phyloP scores from a whole-genome alignment of 2,888 invertebrate species.

The Entomobrya multifasciata region DNA sequence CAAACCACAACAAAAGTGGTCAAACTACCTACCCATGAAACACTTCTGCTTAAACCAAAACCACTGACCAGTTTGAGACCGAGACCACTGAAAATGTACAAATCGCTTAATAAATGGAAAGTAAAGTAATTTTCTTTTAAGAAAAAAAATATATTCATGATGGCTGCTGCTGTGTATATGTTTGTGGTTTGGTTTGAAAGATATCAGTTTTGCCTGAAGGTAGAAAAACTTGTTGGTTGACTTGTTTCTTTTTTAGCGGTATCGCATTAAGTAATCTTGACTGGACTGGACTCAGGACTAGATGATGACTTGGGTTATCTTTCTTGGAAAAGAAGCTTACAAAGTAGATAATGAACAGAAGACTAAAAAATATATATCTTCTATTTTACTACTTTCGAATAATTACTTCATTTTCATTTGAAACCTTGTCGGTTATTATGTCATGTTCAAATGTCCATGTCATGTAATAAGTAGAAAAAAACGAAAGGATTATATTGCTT shows the following conservation, averaged over 20 bases:
- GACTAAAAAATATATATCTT: too few relatives aligned
- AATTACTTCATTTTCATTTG: neutral
- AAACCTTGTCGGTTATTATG: too few relatives aligned
- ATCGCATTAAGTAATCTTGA: constrained; percentile 20
- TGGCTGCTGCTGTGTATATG: constrained; percentile 7
- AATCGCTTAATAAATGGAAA: neutral
- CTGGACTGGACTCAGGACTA: neutral
- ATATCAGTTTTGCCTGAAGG: neutral
- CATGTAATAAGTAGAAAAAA: neutral
- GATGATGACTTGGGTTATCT: neutral
- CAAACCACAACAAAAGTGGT: constrained; percentile 38
- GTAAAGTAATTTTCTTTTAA: too few relatives aligned
- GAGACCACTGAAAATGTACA: neutral
- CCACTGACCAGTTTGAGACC: constrained; percentile 14
- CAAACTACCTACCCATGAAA: neutral
- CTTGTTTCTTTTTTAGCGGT: neutral
- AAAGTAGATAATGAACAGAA: too few relatives aligned
- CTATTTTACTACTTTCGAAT: too few relatives aligned
- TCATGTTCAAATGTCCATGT: neutral
- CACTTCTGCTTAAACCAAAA: neutral
- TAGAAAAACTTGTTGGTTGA: neutral
- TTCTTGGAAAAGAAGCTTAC: neutral
- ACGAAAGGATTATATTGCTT: neutral
- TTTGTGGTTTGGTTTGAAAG: neutral
- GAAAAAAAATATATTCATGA: constrained; percentile 23